A percentile compares a stretch with the other conserved stretches of the same genome.
These are phyloP conservation scores for Agrenia bidenticulata DNA, from an alignment of 2,888 invertebrate species.

Conservation along the genomic window DNA sequence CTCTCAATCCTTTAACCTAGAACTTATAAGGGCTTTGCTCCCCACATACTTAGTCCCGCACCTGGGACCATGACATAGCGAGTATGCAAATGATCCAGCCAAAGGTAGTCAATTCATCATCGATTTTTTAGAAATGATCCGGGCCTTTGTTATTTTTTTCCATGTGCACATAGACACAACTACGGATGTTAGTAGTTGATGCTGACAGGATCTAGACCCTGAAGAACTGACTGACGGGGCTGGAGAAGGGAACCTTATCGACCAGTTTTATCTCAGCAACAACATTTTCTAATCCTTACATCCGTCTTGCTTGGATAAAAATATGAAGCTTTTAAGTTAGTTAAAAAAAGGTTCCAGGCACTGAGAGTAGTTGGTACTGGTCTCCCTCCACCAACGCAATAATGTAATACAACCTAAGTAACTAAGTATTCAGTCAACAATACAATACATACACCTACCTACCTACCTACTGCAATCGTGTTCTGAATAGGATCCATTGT, in stretches of 20 bases:
- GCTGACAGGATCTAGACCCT: not conserved
- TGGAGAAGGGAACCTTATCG: conserved; percentile 2
- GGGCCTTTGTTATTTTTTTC: conserved; percentile 1
- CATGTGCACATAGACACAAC: not conserved
- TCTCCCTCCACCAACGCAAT: too few species aligned
- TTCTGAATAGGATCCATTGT: too few species aligned
- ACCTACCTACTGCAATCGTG: too few species aligned
- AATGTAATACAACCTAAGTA: too few species aligned
- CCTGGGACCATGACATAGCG: conserved; percentile 16
- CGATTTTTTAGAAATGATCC: conserved; percentile 4
- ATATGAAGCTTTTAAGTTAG: not conserved
- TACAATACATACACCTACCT: too few species aligned
- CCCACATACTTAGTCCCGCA: not conserved
- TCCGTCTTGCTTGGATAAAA: conserved; percentile 6
- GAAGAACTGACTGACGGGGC: not conserved
- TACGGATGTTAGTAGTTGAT: not conserved
- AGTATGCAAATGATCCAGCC: conserved; percentile 17
- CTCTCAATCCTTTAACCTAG: too few species aligned
- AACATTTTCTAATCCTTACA: conserved; percentile 10
- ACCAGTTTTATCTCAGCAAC: conserved; percentile 7
- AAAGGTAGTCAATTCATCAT: conserved; percentile 11
- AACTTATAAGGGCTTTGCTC: too few species aligned
- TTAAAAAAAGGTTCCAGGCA: too few species aligned
- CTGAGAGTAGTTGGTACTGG: too few species aligned
- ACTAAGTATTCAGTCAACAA: too few species aligned